phyloP scores from a whole-genome alignment of 2,113 vertebrate species.

The Otus sunia region DNA sequence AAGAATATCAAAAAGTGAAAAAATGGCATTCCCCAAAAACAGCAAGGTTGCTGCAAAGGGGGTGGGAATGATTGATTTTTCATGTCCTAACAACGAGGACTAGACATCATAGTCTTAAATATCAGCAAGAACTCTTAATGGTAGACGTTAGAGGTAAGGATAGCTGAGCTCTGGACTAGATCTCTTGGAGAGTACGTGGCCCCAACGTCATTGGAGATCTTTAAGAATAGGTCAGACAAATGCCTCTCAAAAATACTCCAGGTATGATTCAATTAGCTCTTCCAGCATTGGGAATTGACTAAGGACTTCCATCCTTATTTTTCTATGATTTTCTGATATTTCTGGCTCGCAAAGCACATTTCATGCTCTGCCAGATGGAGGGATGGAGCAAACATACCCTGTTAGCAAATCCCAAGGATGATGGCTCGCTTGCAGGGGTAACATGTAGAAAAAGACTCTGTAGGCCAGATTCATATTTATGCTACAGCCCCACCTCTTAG shows the following conservation, averaged over 20 bases:
- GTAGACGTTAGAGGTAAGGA: neutral
- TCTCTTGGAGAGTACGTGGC: neutral
- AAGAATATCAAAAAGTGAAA: neutral
- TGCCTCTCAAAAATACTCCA: neutral
- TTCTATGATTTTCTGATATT: neutral
- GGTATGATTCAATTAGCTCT: conserved; percentile 30
- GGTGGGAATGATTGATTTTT: neutral
- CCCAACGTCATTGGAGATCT: neutral
- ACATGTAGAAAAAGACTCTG: neutral
- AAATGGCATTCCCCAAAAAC: neutral
- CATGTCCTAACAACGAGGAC: neutral
- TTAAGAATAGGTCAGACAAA: neutral
- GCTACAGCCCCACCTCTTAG: neutral
- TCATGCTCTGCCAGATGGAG: conserved; percentile 30
- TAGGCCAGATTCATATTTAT: neutral
- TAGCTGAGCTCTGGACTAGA: neutral
- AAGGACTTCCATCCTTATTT: neutral
- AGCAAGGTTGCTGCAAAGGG: neutral
- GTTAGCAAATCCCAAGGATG: neutral
- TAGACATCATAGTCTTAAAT: neutral
- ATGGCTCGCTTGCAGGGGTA: neutral
- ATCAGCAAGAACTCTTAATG: neutral
- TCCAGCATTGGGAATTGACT: neutral
- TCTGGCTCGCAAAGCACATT: neutral
- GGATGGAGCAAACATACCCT: neutral